A percentile compares a stretch with the other conserved stretches of the same genome.
Conservation (phyloP, 2,797 vertebrate species). For the Enteromius viviparus region DNA sequence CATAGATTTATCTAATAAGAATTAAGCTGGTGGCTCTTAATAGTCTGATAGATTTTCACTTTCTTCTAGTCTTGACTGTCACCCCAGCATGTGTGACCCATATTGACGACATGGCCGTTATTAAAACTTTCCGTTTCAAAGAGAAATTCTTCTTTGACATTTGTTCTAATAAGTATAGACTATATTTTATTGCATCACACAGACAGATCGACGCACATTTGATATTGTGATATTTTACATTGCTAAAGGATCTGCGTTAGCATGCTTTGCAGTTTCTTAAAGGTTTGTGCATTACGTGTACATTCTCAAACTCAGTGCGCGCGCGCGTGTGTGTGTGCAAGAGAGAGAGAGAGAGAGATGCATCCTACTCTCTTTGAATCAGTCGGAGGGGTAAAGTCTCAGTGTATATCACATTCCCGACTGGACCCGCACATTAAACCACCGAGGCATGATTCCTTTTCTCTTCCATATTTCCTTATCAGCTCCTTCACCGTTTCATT, state of each 20-base stretch:
- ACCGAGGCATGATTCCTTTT: constrained; percentile 83
- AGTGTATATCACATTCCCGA: constrained; percentile 93
- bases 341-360: constrained; percentile 34
- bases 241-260: not conserved
- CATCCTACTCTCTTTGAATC: constrained; percentile 85
- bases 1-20: not conserved
- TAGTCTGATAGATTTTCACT: not conserved
- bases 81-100: not conserved
- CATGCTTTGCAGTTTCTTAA: constrained; percentile 68
- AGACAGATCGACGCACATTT: constrained; percentile 72
- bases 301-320: constrained; percentile 58
- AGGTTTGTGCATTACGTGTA: constrained; percentile 43
- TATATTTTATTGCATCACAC: not conserved
- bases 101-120: not conserved
- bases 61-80: not conserved
- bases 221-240: constrained; percentile 67
- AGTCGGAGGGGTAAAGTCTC: constrained; percentile 88
- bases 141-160: not conserved
- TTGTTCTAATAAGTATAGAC: not conserved
- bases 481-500: constrained; percentile 96
- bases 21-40: not conserved
- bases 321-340: constrained; percentile 65
- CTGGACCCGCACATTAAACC: constrained; percentile 91
- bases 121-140: not conserved
- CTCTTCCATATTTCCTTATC: constrained; percentile 88